Conservation (phyloP, 2,797 vertebrate species). For the Myiothlypis coronata region DNA sequence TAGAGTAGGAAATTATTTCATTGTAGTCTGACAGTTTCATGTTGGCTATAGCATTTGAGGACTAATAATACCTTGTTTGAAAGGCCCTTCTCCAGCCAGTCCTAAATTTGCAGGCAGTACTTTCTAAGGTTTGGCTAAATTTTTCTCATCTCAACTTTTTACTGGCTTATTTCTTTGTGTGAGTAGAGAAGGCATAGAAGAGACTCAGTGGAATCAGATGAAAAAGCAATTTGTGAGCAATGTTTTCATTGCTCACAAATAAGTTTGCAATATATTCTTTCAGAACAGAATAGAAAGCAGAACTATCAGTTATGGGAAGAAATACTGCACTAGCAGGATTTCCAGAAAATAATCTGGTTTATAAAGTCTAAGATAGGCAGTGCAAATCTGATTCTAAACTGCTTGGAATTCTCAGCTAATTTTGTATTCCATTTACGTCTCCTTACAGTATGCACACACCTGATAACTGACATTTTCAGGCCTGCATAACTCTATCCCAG, state of each 20-base stretch:
- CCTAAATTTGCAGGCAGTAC: neutral
- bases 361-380: neutral
- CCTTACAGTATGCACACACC: neutral
- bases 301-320: neutral
- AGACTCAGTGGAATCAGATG: neutral
- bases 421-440: neutral
- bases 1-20: neutral
- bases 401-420: neutral
- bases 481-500: neutral
- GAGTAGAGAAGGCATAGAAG: neutral
- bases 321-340: neutral
- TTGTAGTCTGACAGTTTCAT: neutral
- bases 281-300: neutral
- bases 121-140: neutral
- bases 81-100: neutral
- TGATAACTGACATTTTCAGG: neutral
- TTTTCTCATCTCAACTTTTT: neutral
- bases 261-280: neutral
- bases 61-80: neutral
- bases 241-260: neutral
- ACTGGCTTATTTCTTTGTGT: neutral
- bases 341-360: neutral
- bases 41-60: neutral
- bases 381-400: neutral
- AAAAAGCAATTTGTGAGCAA: neutral